Percentiles rank a stretch among this genome's conserved stretches.
phyloP scores from a whole-genome alignment of 1,140 invertebrate species.

The Ectropis grisescens region DNA sequence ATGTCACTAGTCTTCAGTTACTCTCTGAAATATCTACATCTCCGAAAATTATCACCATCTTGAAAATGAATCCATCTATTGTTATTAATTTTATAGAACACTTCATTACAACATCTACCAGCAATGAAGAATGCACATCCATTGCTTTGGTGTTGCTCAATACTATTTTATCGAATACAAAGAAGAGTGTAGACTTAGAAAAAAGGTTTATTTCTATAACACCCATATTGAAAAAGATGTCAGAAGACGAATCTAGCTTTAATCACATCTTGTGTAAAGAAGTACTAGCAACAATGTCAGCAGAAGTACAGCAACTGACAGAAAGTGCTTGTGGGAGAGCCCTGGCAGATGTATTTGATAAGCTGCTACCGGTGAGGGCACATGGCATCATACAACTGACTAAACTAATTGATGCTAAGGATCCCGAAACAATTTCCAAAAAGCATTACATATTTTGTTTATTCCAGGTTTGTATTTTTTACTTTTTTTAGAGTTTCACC shows the following conservation, averaged over 20 bases:
- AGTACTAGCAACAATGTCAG: constrained; percentile 30
- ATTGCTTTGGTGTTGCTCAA: constrained; percentile 66
- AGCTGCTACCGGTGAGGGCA: constrained; percentile 82
- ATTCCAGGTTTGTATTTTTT: constrained; percentile 72
- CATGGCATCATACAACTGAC: constrained; percentile 83
- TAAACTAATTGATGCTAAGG: constrained; percentile 77
- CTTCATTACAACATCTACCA: constrained; percentile 28
- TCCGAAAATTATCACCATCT: constrained; percentile 36
- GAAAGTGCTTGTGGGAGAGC: constrained; percentile 73
- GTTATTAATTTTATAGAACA: constrained; percentile 52
- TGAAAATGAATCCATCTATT: constrained; percentile 42
- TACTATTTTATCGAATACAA: constrained; percentile 44
- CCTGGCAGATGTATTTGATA: constrained; percentile 77
- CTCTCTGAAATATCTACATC: constrained; percentile 41
- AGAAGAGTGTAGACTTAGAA: constrained; percentile 24
- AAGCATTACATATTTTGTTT: constrained; percentile 78
- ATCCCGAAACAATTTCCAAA: constrained; percentile 75
- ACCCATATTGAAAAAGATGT: constrained; percentile 33
- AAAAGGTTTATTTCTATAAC: constrained; percentile 24
- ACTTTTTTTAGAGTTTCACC: constrained; percentile 5
- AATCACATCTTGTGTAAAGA: constrained; percentile 44
- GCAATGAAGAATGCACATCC: constrained; percentile 55
- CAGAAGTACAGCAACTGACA: constrained; percentile 20
- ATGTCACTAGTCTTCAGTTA: constrained; percentile 35
- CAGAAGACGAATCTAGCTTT: constrained; percentile 19